Evolutionary conservation across 2,888 invertebrate genomes (phyloP), one percentile per base, ranked within the genome.

Genomic region (Metellina segmentata): DNA sequence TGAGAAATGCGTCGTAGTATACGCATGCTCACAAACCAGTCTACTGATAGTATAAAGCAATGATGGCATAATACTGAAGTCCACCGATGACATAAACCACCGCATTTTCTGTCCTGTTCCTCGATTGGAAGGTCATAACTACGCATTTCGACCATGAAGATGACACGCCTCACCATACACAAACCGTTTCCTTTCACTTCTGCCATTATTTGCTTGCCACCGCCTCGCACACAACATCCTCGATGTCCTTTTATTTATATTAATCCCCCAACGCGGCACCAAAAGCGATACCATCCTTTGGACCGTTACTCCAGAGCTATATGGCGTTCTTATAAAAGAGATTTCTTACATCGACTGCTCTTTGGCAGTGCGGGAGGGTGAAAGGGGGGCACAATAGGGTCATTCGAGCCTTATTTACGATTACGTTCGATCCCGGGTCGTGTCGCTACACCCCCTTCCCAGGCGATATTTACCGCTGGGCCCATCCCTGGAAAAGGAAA

Each of bases 331-430:
- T 79, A 72, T 51, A 51, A 72, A 78, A 51, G 34, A 34, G 71
- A 20, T 19, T 48, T 82, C 82, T 34, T 82, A 48, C 49, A 49
- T 19, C 51, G 52, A 20, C 20, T 20, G 49, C 49, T 34, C 34
- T 34, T 34, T 82, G 53, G 69, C 34, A 69, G 49, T 7, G 51
- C 0, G 9, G 11, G 61, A 16, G 61, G 61, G 61, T 61, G 61
- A 61, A 9, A 61, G 61, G 61, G 48, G 34, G 51, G 71, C 7
- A 34, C 82, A 71, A 82, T 82, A 51, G 53, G 86, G 79, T 79
- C 86, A 52, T 87, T 87, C 34, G 51, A 20, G 52, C 71, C 53
- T 87, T 87, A 87, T 87, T 87, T 87, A 87, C 79, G 86, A 79
- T 87, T 79, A 71, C 71, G 53, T 48, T 70, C 71, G 16, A 71